Base-by-base conservation (phyloP, 1,140 invertebrate genomes). In the Ephestia elutella region DNA sequence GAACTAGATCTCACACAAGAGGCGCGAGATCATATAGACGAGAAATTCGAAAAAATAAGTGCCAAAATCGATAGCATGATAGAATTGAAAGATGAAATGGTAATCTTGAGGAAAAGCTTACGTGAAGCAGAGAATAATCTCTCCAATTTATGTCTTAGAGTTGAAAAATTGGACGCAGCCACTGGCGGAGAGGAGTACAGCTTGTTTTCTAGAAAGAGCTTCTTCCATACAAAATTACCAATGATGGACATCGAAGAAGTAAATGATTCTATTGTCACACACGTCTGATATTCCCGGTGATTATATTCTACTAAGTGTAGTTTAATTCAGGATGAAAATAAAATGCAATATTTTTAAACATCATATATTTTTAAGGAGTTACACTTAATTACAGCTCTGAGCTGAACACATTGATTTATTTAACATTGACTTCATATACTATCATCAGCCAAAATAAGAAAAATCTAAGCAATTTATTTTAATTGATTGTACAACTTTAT, bases 351-450 rank as follows among this genome's bases (percentile, higher is more conserved):
- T 28, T 68, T 44, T 65, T 69, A 49, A 76, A 76, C 73, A 68
- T 69, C 64, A 72, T 72, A 75, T 76, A 74, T 72, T 73, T 71
- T 63, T 69, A 60, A 44, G 38, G 15, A 17, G 30, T 70, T 51
- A 68, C 62, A 64, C 64, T 73, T 71, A 72, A 66, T 69, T 65
- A 67, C 81, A 84, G 81, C 80, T 86, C 66, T 66, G 35, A 84
- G 80, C 83, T 71, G 81, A 73, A 73, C 70, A 76, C 69, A 70
- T 69, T 38, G 64, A 68, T 75, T 68, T 64, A 61, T 49, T 71
- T 63, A 49, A 66, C 35, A 59, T 59, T 63, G 59, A 68, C 54
- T 61, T 63, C 62, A 62, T 66, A 60, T 64, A 58, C 25, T 44
- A 44, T 44, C 38, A 57, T 58, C 15, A 56, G 57, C 54, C 57